Conservation (phyloP, 1,140 invertebrate genomes). For the Zeugodacus cucurbitae region DNA sequence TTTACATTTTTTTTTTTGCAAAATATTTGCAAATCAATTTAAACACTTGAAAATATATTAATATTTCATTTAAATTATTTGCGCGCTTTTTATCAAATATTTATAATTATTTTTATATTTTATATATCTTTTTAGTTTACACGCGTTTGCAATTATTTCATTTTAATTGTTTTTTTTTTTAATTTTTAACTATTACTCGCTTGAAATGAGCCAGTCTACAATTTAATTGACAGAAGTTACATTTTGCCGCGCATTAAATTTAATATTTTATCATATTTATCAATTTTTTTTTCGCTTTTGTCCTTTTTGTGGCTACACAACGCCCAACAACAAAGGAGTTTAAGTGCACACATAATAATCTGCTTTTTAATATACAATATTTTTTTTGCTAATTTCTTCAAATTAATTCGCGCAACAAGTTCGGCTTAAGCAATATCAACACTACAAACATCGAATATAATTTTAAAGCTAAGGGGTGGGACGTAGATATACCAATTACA, state of each 20-base stretch:
- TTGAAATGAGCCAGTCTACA: slow-evolving; percentile 61
- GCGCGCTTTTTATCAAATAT: neutral
- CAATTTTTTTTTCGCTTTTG: slow-evolving; percentile 42
- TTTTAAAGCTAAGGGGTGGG: too few species aligned
- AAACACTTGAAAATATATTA: neutral
- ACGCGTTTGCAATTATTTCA: neutral
- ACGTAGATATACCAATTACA: too few species aligned
- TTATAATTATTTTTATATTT: neutral
- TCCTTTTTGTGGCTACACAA: slow-evolving; percentile 2
- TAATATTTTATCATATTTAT: slow-evolving; percentile 44
- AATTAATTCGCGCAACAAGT: neutral
- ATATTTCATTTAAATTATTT: too few species aligned
- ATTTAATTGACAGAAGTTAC: slow-evolving; percentile 67
- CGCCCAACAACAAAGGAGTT: neutral
- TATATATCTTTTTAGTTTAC: neutral
- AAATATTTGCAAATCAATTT: neutral
- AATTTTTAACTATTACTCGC: slow-evolving; percentile 19
- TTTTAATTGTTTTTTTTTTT: neutral
- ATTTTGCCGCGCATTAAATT: slow-evolving; percentile 50
- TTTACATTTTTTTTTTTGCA: neutral
- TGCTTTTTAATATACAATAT: neutral
- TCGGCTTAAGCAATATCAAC: neutral
- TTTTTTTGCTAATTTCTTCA: neutral
- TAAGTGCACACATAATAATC: neutral
- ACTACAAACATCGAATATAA: neutral